Conservation (phyloP, 2,113 vertebrate species). For the Oreochromis spilurus region DNA sequence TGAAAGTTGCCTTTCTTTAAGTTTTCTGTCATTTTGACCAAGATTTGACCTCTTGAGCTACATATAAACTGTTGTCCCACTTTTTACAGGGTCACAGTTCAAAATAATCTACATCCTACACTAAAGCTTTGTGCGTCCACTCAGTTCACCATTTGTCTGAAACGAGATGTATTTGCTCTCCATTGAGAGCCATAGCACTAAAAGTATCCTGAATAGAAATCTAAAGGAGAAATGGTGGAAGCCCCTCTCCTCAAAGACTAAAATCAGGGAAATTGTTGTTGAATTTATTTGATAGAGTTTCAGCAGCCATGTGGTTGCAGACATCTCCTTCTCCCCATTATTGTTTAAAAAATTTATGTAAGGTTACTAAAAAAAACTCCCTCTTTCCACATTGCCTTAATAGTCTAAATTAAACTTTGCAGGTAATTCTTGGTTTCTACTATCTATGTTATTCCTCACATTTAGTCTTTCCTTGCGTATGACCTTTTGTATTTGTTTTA, state of each 20-base stretch:
- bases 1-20: neutral
- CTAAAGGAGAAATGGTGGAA: neutral
- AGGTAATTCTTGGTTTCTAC: too few relatives aligned
- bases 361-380: too few relatives aligned
- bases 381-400: too few relatives aligned
- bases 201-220: neutral
- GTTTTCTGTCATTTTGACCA: neutral
- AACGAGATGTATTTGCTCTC: neutral
- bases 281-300: too few relatives aligned
- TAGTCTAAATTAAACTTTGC: too few relatives aligned
- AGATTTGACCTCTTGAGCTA: neutral
- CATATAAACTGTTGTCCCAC: neutral
- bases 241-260: neutral
- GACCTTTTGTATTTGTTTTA: too few relatives aligned
- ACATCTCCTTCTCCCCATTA: too few relatives aligned
- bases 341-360: too few relatives aligned
- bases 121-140: neutral
- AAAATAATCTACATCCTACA: neutral
- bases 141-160: neutral
- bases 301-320: too few relatives aligned
- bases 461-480: too few relatives aligned
- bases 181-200: neutral
- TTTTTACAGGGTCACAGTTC: neutral
- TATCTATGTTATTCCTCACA: too few relatives aligned
- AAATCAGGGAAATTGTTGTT: neutral